Base-by-base conservation (phyloP, 2,113 vertebrate genomes). In the Willisornis vidua region DNA sequence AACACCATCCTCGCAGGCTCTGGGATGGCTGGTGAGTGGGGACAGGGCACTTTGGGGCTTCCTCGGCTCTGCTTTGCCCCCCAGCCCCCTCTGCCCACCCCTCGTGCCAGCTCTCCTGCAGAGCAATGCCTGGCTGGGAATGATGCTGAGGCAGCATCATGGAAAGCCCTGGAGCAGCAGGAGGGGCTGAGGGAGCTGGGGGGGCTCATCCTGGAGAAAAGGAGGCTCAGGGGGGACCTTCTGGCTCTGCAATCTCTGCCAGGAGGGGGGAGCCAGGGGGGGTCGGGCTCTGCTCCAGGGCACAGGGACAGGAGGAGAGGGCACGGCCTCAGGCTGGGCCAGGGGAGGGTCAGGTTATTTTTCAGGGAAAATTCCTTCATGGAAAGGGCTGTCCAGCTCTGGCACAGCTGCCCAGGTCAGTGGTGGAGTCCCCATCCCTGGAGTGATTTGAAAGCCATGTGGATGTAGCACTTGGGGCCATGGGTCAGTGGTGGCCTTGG, bases 21-120 rank as follows among this genome's bases (percentile, higher is more conserved):
- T 20, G 2, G 31, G 10, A 10, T 5, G 39, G 45, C 73, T 11
- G 94, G 95, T 96, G 89, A 94, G 94, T 70, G 71, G 9, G 58
- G 11, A 41, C 1, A 0, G 68, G 67, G 52, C 25, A 4, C 28
- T 9, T 0, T 0, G 24, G 31, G 35, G 20, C 24, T 26, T 39
- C 11, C 52, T 15, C 24, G 33, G 72, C 73, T 33, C 62, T 72
- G 37, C 39, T 55, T n/a, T 26, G 7, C 8, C 6, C 35, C 26
- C 17, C 39, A 18, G 14, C 15, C 28, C 33, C 18, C 39, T 55
- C 54, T 54, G 62, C 62, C 29, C 58, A 37, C 18, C 19, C 37
- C 23, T 29, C 41, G 46, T 61, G 51, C 62, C 41, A 59, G 58
- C 58, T 59, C 58, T 59, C 14, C 23, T 59, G n/a, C 33, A 10